phyloP scores from a whole-genome alignment of 2,888 invertebrate genomes.

The Drosophila lutescens region DNA sequence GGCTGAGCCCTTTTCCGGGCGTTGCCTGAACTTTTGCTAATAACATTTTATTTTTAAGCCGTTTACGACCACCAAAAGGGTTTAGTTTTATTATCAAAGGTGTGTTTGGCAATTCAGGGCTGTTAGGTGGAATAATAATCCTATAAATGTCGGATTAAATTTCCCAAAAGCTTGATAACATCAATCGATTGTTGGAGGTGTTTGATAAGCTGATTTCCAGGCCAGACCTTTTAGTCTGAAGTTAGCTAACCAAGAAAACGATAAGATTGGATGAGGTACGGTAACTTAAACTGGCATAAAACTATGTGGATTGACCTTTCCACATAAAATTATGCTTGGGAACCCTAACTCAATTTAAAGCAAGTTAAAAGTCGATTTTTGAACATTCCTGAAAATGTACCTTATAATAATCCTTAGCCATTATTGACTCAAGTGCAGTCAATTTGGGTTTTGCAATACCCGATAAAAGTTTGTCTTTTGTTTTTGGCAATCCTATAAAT shows the following conservation, averaged over 20 bases:
- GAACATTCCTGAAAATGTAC: too few relatives aligned
- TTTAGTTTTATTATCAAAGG: constrained; percentile 43
- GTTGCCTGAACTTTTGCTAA: constrained; percentile 56
- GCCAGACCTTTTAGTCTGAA: not conserved
- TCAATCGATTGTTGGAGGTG: constrained; percentile 7
- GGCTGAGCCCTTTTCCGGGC: constrained; percentile 39
- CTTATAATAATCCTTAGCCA: too few relatives aligned
- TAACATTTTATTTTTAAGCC: constrained; percentile 64
- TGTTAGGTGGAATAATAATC: constrained; percentile 14
- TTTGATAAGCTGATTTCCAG: constrained; percentile 11
- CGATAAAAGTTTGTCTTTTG: not conserved
- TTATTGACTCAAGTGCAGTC: not conserved
- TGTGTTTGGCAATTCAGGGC: constrained; percentile 23
- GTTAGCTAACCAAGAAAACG: not conserved
- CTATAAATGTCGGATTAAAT: constrained; percentile 14
- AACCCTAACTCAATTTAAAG: too few relatives aligned
- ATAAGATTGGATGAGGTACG: constrained; percentile 5
- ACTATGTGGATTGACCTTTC: too few relatives aligned
- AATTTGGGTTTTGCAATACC: not conserved
- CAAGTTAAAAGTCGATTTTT: too few relatives aligned
- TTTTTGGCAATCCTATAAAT: constrained; percentile 1
- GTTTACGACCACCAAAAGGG: constrained; percentile 14
- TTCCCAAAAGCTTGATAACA: constrained; percentile 14
- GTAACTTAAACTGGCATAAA: not conserved
- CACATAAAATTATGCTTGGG: too few relatives aligned